These are phyloP conservation scores for Vespertilio murinus DNA, from an alignment of 2,797 vertebrate species.

Conservation along the genomic window DNA sequence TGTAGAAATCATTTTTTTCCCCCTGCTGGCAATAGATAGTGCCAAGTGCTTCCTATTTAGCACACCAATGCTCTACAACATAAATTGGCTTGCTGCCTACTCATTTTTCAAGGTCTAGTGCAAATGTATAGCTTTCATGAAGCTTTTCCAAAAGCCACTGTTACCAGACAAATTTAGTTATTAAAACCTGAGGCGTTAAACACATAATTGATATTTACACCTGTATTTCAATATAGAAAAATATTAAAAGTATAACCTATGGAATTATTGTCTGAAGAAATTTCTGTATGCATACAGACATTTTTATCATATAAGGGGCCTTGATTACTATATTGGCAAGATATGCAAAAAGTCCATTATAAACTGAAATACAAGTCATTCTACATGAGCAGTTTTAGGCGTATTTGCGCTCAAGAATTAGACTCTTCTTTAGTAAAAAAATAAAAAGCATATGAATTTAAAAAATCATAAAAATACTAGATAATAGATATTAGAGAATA, in stretches of 20 bases:
- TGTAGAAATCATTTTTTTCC: slow-evolving; percentile 2
- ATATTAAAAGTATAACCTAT: not conserved
- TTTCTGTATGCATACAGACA: not conserved
- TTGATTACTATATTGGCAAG: not conserved
- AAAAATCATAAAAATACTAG: not conserved
- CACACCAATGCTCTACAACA: not conserved
- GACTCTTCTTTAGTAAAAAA: not conserved
- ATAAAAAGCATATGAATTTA: not conserved
- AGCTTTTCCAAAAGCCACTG: slow-evolving; percentile 44
- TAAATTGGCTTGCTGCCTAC: slow-evolving; percentile 31
- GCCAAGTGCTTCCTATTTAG: slow-evolving; percentile 8
- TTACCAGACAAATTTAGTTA: slow-evolving; percentile 34
- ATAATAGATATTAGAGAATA: not conserved
- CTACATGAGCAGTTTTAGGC: not conserved
- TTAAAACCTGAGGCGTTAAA: slow-evolving; percentile 32
- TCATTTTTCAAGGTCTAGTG: slow-evolving; percentile 55
- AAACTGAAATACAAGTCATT: not conserved
- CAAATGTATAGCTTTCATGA: slow-evolving; percentile 36
- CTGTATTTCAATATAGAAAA: not conserved
- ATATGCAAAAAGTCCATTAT: not conserved
- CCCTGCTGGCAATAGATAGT: not conserved
- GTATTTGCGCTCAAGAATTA: not conserved
- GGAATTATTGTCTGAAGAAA: not conserved
- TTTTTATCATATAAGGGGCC: not conserved
- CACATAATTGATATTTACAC: not conserved